These are phyloP conservation scores for Apostichopus californicus DNA, from an alignment of 35 echinoderm and acorn worm genomes.

Conservation along the genomic window DNA sequence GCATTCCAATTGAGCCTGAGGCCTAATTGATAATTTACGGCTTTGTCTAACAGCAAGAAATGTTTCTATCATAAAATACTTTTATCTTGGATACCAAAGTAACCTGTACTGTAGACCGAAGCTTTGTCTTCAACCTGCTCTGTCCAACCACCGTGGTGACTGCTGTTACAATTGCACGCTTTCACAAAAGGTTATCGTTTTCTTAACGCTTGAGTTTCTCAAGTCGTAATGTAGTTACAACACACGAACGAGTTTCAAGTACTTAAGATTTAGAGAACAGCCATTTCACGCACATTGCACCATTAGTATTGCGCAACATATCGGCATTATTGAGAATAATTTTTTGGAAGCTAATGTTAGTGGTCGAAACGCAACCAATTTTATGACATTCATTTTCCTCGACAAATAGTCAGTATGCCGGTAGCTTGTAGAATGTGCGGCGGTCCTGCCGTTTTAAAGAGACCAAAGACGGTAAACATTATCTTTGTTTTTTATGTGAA, in stretches of 20 bases:
- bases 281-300: neutral
- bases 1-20: no score
- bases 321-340: neutral
- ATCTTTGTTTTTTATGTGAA: neutral
- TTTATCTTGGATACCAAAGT: no score
- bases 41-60: no score
- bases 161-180: neutral
- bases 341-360: neutral
- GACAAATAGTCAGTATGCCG: slow-evolving; percentile 60
- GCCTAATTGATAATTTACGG: no score
- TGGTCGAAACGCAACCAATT: no score
- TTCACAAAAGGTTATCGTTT: neutral
- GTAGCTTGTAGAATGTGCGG: slow-evolving; percentile 68
- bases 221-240: neutral
- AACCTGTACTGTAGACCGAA: no score
- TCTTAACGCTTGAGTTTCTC: neutral
- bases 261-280: neutral
- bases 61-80: no score
- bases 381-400: neutral
- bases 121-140: no score
- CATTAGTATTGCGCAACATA: slow-evolving; percentile 2
- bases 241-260: neutral
- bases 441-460: slow-evolving; percentile 79
- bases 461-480: slow-evolving; percentile 86
- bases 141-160: neutral